Percentiles rank a stretch among this genome's conserved stretches.
phyloP scores from a whole-genome alignment of 2,888 invertebrate species.

The Schrankia costaestrigalis region DNA sequence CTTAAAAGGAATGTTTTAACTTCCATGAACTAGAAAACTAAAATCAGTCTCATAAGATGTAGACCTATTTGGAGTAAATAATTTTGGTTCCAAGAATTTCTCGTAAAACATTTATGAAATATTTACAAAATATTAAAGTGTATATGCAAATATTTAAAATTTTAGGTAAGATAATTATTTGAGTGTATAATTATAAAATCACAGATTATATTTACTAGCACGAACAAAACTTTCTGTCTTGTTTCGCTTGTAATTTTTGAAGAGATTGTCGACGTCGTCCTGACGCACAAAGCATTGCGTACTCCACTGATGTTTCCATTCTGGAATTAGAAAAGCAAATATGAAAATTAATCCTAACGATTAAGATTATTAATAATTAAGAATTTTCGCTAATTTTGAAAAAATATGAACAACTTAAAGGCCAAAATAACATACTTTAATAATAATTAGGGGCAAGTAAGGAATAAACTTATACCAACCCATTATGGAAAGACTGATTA shows the following conservation, averaged over 20 bases:
- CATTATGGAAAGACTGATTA: no score
- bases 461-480: no score
- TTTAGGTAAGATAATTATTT: no score
- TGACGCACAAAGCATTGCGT: slow-evolving; percentile 81
- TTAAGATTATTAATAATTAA: no score
- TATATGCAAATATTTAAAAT: background rate
- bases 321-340: slow-evolving; percentile 48
- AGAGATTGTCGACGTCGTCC: slow-evolving; percentile 67
- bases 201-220: slow-evolving; percentile 52
- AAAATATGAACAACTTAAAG: no score
- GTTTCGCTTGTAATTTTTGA: slow-evolving; percentile 67
- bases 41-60: slow-evolving; percentile 50
- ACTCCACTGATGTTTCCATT: slow-evolving; percentile 85
- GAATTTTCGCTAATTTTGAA: no score
- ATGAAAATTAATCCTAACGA: background rate
- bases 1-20: slow-evolving; percentile 15
- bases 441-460: no score
- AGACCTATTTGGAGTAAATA: slow-evolving; percentile 33
- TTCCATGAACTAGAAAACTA: slow-evolving; percentile 33
- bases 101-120: slow-evolving; percentile 14
- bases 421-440: no score
- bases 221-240: slow-evolving; percentile 63
- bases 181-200: slow-evolving; percentile 42
- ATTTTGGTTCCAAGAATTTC: slow-evolving; percentile 25
- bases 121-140: slow-evolving; percentile 21